phyloP scores from a whole-genome alignment of 30 jellyfish, hydroid and myxozoan genomes.

The Clytia hemisphaerica region DNA sequence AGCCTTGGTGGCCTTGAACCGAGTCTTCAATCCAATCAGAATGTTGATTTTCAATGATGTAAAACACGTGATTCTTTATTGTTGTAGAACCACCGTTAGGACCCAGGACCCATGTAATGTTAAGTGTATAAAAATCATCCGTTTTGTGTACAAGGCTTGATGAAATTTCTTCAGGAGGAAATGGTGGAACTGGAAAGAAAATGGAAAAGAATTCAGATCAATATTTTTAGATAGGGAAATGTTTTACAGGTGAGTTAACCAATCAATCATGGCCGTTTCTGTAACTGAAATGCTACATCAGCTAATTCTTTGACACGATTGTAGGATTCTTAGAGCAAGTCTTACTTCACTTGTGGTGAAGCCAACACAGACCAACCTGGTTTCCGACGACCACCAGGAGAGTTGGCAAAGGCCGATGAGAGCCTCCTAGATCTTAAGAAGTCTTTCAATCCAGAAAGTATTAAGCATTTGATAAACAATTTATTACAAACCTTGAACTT shows the following conservation, averaged over 20 bases:
- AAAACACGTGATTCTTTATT: slow-evolving; percentile 34
- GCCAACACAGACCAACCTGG: too few relatives aligned
- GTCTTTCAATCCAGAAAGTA: too few relatives aligned
- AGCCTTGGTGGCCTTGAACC: slow-evolving; percentile 30
- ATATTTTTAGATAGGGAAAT: not conserved
- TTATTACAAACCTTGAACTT: slow-evolving; percentile 57
- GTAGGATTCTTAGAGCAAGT: too few relatives aligned
- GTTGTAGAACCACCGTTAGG: slow-evolving; percentile 55
- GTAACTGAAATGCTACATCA: not conserved
- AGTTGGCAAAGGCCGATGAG: too few relatives aligned
- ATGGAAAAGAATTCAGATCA: not conserved
- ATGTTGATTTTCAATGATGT: slow-evolving; percentile 20
- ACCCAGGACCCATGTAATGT: slow-evolving; percentile 70
- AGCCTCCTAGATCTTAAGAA: too few relatives aligned
- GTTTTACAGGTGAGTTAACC: too few relatives aligned
- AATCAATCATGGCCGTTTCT: not conserved
- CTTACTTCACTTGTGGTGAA: too few relatives aligned
- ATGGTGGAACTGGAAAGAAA: slow-evolving; percentile 50
- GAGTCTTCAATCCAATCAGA: slow-evolving; percentile 12
- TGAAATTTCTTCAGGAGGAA: slow-evolving; percentile 35
- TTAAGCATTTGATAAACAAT: not conserved
- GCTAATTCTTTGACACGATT: too few relatives aligned
- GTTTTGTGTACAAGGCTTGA: slow-evolving; percentile 25
- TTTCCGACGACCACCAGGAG: too few relatives aligned
- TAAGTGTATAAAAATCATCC: slow-evolving; percentile 44